Evolutionary conservation across 1,140 invertebrate genomes (phyloP).

Genomic region (Bombus confusus): DNA sequence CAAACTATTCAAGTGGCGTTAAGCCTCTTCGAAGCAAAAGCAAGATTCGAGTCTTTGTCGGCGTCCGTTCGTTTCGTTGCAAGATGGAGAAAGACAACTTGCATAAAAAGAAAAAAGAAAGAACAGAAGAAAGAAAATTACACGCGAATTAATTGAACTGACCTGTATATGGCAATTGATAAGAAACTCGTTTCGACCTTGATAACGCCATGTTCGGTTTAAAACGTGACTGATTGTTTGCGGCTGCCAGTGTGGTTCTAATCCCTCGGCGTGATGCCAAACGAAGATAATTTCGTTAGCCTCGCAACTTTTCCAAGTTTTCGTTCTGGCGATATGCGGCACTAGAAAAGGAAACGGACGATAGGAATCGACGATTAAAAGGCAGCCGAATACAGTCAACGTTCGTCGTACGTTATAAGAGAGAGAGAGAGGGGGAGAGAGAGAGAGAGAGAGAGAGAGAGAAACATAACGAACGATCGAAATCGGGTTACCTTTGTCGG

Average conservation of each 20-base stretch:
- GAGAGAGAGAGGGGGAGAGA: no score
- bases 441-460: no score
- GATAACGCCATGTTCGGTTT: slow-evolving; percentile 85
- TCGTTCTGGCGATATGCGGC: slow-evolving; percentile 85
- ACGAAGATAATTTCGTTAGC: slow-evolving; percentile 90
- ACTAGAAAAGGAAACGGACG: slow-evolving; percentile 79
- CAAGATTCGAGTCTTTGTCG: background rate
- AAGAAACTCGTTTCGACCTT: slow-evolving; percentile 90
- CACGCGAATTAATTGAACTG: slow-evolving; percentile 32
- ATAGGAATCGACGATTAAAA: no score
- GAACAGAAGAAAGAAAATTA: no score
- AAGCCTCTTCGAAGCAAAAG: background rate
- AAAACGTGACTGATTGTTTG: slow-evolving; percentile 83
- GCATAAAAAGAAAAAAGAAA: rapidly evolving
- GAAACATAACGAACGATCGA: background rate
- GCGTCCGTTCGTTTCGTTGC: background rate
- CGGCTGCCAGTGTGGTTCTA: slow-evolving; percentile 88
- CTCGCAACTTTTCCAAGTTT: slow-evolving; percentile 87
- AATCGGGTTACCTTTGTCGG: slow-evolving; percentile 79
- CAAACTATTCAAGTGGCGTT: background rate
- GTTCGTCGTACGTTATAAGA: no score
- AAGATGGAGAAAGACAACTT: no score
- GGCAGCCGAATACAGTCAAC: no score
- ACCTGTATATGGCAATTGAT: slow-evolving; percentile 89
- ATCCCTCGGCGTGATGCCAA: slow-evolving; percentile 91